A percentile compares a stretch with the other conserved stretches of the same genome.
These are phyloP conservation scores for Agraylea sexmaculata DNA, from an alignment of 1,140 invertebrate species.

Conservation along the genomic window DNA sequence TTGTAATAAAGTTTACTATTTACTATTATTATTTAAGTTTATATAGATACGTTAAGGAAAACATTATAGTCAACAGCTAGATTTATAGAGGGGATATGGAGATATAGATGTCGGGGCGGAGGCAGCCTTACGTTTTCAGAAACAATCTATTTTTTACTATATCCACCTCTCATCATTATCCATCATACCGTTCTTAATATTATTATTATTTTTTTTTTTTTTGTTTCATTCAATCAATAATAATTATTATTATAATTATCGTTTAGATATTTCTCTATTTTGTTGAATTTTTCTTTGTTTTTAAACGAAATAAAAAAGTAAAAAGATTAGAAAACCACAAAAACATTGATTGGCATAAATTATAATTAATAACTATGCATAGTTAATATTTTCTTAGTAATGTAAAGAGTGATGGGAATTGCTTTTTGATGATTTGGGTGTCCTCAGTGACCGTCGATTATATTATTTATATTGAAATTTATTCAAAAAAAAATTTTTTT, in stretches of 20 bases:
- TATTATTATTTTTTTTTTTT: constrained; percentile 9
- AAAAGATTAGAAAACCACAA: constrained; percentile 19
- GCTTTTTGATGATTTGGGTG: constrained; percentile 17
- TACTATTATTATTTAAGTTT: constrained; percentile 21
- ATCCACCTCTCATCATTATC: too few species aligned
- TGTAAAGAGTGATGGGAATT: constrained; percentile 15
- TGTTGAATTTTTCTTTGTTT: constrained; percentile 15
- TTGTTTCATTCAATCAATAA: too few species aligned
- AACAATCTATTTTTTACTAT: constrained; percentile 4
- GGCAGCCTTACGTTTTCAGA: neutral
- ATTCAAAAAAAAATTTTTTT: neutral
- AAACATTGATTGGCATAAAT: constrained; percentile 18
- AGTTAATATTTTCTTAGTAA: too few species aligned
- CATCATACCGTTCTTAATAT: constrained; percentile 2
- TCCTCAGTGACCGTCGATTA: constrained; percentile 10
- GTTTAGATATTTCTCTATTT: constrained; percentile 8
- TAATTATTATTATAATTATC: too few species aligned
- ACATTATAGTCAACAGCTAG: constrained; percentile 20
- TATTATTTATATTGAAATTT: neutral
- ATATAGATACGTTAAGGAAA: constrained; percentile 16
- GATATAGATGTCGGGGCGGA: constrained; percentile 10
- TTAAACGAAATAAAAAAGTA: constrained; percentile 18
- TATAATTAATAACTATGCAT: too few species aligned
- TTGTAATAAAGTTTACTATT: constrained; percentile 21
- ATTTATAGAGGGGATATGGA: constrained; percentile 5